Base-by-base conservation (phyloP, 2,113 vertebrate genomes). In the Muntiacus reevesi region DNA sequence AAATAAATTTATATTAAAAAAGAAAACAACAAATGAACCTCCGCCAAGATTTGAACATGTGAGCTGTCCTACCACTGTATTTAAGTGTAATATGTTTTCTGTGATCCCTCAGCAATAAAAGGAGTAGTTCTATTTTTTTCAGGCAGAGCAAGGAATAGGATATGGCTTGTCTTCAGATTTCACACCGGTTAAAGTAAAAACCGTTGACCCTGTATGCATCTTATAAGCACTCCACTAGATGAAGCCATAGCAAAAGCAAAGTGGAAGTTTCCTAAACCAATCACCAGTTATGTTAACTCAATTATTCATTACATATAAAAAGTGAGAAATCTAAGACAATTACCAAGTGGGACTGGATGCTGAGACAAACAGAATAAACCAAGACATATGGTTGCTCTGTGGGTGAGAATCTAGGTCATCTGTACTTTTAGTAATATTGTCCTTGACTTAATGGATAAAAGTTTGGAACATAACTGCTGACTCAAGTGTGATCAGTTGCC, bases 11-110 rank as follows among this genome's bases (percentile, higher is more conserved):
- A 50, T 13, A 13, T 14, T 50, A 50, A 50, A 50, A 50, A 50
- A 50, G 47, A 50, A 14, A 54, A 17, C 2, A 47, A 8, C 3
- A n/a, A 67, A 52, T 3, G 5, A 45, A 2, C 6, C 5, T 17
- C 11, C 25, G 25, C 15, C 9, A 6, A 10, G 10, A 19, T 30
- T 81, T 64, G 54, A 55, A 54, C 7, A 1, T 5, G 3, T 10
- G 79, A 30, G 5, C 21, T 21, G 33, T 7, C 6, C 45, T 43
- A 5, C 8, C 3, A 0, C 11, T 78, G 50, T 40, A 36, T 19
- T 2, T 30, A 17, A 74, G 12, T 23, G 17, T 25, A 52, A 57
- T 30, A 81, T 67, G 40, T 43, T 86, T 94, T 57, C 17, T 6
- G 40, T 36, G 9, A 45, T 79, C 25, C 12, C 13, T 83, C 36